Percentiles rank a stretch among this genome's conserved stretches.
Evolutionary conservation across 2,113 vertebrate genomes (phyloP).

Genomic region (Tachuris rubrigastra): DNA sequence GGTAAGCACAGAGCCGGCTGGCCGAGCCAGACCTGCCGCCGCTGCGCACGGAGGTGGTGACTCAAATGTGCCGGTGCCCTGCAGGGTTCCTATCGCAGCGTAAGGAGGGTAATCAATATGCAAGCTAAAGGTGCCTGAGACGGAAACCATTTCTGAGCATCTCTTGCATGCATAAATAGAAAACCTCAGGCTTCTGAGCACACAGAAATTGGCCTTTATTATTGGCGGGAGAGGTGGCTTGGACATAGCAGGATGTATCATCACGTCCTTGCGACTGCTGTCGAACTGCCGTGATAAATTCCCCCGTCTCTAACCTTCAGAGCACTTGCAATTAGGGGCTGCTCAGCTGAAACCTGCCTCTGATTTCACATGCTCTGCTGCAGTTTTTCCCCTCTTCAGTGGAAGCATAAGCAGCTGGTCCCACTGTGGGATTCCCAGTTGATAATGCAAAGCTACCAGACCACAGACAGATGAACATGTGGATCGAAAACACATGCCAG

Average conservation of each 20-base stretch:
- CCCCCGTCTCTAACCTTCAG: not conserved
- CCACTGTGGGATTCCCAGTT: not conserved
- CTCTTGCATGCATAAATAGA: not conserved
- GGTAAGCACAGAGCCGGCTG: not conserved
- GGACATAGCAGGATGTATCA: not conserved
- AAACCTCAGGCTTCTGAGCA: not conserved
- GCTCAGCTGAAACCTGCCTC: constrained; percentile 1
- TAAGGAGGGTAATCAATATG: not conserved
- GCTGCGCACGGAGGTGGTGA: not conserved
- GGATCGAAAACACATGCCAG: not conserved
- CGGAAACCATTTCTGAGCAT: not conserved
- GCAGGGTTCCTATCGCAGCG: not conserved
- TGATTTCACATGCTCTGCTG: not conserved
- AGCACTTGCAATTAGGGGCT: not conserved
- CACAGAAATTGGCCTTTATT: not conserved
- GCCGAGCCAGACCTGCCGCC: not conserved
- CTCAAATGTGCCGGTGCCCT: not conserved
- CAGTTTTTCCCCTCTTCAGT: not conserved
- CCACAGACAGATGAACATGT: not conserved
- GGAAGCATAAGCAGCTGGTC: not conserved
- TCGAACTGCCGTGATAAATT: not conserved
- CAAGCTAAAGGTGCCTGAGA: not conserved
- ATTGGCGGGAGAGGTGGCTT: not conserved
- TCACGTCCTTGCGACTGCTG: not conserved
- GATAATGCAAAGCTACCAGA: not conserved